Conservation (phyloP, 2,888 invertebrate species). For the Tachystola acroxantha region DNA sequence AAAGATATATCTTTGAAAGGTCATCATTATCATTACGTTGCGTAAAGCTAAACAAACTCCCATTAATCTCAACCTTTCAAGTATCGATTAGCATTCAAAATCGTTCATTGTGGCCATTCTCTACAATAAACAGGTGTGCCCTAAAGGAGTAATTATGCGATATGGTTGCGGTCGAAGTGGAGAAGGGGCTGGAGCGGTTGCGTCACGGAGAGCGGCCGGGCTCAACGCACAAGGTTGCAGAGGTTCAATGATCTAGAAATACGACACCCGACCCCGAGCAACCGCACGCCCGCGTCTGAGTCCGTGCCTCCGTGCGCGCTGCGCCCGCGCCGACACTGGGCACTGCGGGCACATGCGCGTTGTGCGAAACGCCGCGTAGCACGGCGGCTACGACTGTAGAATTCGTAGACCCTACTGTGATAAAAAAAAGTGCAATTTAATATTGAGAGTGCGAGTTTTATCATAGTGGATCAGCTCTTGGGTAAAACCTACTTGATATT, state of each 20-base stretch:
- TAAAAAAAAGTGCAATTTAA: not conserved
- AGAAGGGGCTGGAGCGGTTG: constrained; percentile 72
- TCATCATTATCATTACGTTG: constrained; percentile 31
- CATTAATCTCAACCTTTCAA: constrained; percentile 67
- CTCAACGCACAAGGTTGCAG: constrained; percentile 77
- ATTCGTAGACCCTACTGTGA: constrained; percentile 19
- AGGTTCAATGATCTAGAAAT: constrained; percentile 78
- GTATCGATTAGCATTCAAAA: constrained; percentile 54
- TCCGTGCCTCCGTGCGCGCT: constrained; percentile 7
- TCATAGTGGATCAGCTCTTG: no score
- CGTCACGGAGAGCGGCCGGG: constrained; percentile 71
- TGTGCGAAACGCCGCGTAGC: constrained; percentile 22
- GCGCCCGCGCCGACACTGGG: constrained; percentile 25
- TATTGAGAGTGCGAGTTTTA: no score
- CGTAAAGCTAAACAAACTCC: constrained; percentile 45
- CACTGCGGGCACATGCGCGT: constrained; percentile 19
- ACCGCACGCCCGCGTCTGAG: constrained; percentile 38
- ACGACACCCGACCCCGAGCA: constrained; percentile 68
- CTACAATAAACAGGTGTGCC: constrained; percentile 69
- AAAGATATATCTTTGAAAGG: constrained; percentile 16
- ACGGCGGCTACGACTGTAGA: constrained; percentile 23
- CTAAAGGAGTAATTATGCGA: constrained; percentile 72
- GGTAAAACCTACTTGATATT: constrained; percentile 5
- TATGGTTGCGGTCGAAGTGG: constrained; percentile 52
- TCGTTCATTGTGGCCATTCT: constrained; percentile 53